phyloP scores from a whole-genome alignment of 92 coral and sea anemone genomes.

The Zoanthus solanderi region DNA sequence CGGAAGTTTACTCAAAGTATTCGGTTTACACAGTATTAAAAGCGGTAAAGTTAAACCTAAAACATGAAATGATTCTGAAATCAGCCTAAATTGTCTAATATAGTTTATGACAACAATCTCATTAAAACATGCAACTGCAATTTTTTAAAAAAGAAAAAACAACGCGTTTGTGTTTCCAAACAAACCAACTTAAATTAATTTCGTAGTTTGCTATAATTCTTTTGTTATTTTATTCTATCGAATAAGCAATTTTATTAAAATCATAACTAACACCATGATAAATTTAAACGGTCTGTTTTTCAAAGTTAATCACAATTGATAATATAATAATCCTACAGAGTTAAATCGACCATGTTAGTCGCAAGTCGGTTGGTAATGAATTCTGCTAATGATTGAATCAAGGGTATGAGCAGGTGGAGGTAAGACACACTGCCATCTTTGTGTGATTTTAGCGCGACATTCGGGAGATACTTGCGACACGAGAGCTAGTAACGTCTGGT shows the following conservation, averaged over 20 bases:
- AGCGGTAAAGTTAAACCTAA: no score
- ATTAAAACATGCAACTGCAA: no score
- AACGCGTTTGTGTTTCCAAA: no score
- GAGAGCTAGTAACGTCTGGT: conserved; percentile 85
- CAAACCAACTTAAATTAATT: not conserved
- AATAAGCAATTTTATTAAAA: not conserved
- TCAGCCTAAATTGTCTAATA: no score
- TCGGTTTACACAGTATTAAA: no score
- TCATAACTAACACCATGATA: not conserved
- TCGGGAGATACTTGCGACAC: conserved; percentile 77
- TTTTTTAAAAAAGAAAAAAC: no score
- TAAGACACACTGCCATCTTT: conserved; percentile 97
- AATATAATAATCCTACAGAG: not conserved
- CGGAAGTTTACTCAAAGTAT: no score
- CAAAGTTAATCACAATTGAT: not conserved
- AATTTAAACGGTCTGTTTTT: not conserved
- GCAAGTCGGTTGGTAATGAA: conserved; percentile 68
- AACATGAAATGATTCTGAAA: no score
- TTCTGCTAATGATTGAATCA: conserved; percentile 84
- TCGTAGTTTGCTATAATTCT: not conserved
- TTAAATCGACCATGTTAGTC: not conserved
- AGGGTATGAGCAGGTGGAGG: conserved; percentile 95
- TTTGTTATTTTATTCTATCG: not conserved
- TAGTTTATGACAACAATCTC: no score
- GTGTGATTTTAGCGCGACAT: conserved; percentile 84